phyloP scores from a whole-genome alignment of 2,113 vertebrate genomes.

The Gasterosteus aculeatus region DNA sequence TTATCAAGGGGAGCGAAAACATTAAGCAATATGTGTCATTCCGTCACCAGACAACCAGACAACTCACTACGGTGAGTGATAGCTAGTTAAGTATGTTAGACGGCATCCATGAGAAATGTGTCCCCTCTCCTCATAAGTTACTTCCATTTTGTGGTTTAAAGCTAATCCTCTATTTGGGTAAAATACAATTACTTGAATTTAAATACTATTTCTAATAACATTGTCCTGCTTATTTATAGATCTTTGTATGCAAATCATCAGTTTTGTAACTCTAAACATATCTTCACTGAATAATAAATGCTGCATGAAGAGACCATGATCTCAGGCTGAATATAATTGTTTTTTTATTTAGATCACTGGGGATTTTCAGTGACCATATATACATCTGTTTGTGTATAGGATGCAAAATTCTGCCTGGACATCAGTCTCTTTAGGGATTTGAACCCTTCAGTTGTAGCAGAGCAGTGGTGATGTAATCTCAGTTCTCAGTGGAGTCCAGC shows the following conservation, averaged over 20 bases:
- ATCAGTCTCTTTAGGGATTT: slow-evolving; percentile 15
- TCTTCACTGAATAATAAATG: not conserved
- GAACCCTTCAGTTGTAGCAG: slow-evolving; percentile 34
- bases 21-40: too few relatives aligned
- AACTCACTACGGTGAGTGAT: too few relatives aligned
- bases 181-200: too few relatives aligned
- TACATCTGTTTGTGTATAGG: slow-evolving; percentile 20
- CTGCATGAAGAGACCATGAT: not conserved
- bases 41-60: too few relatives aligned
- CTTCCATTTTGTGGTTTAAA: too few relatives aligned
- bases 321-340: not conserved
- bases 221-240: not conserved
- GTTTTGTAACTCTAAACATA: not conserved
- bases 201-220: too few relatives aligned
- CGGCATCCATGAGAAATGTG: too few relatives aligned
- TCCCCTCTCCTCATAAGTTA: too few relatives aligned
- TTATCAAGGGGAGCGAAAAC: too few relatives aligned
- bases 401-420: not conserved
- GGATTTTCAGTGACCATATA: not conserved
- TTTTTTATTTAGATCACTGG: slow-evolving; percentile 16
- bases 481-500: slow-evolving; percentile 51
- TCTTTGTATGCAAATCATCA: not conserved
- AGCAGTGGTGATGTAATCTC: slow-evolving; percentile 51
- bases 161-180: too few relatives aligned
- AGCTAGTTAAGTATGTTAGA: too few relatives aligned